These are phyloP conservation scores for Creontiades dilutus DNA, from an alignment of 2,888 invertebrate genomes.

Conservation along the genomic window DNA sequence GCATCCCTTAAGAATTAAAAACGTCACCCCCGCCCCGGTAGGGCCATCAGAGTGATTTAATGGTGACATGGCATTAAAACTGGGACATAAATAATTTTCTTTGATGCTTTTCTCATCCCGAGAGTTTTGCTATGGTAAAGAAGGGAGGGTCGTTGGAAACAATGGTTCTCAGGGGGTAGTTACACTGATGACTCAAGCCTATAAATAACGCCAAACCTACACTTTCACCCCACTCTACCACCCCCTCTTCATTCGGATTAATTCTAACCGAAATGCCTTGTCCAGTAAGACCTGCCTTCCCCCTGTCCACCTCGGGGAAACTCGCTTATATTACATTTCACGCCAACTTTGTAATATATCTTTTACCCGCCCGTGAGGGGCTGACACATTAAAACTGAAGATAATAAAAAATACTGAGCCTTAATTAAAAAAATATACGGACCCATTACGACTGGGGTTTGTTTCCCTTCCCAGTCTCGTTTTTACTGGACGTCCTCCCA, in stretches of 20 bases:
- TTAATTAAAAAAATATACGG: slow-evolving; percentile 74
- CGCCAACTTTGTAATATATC: slow-evolving; percentile 71
- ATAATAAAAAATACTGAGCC: slow-evolving; percentile 72
- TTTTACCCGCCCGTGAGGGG: slow-evolving; percentile 51
- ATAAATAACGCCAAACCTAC: slow-evolving; percentile 73
- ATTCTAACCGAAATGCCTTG: slow-evolving; percentile 74
- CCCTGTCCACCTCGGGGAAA: slow-evolving; percentile 48
- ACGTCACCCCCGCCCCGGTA: slow-evolving; percentile 69
- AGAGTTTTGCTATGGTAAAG: slow-evolving; percentile 36
- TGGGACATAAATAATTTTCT: slow-evolving; percentile 75
- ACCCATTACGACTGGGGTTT: slow-evolving; percentile 57
- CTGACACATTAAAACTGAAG: slow-evolving; percentile 73
- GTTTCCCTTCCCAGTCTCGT: slow-evolving; percentile 1
- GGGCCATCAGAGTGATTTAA: slow-evolving; percentile 73
- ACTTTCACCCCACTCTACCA: background rate
- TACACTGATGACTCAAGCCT: slow-evolving; percentile 74
- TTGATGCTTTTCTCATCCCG: slow-evolving; percentile 71
- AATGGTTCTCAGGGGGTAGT: slow-evolving; percentile 72
- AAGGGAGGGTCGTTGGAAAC: slow-evolving; percentile 69
- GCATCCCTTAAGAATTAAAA: slow-evolving; percentile 75
- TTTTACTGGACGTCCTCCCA: slow-evolving; percentile 44
- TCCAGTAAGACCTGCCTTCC: slow-evolving; percentile 73
- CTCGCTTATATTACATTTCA: slow-evolving; percentile 72
- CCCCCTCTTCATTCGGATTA: slow-evolving; percentile 71
- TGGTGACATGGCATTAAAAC: slow-evolving; percentile 75